Percentiles rank a stretch among this genome's conserved stretches.
phyloP scores from a whole-genome alignment of 2,888 invertebrate species.

The Agrotis ipsilon region DNA sequence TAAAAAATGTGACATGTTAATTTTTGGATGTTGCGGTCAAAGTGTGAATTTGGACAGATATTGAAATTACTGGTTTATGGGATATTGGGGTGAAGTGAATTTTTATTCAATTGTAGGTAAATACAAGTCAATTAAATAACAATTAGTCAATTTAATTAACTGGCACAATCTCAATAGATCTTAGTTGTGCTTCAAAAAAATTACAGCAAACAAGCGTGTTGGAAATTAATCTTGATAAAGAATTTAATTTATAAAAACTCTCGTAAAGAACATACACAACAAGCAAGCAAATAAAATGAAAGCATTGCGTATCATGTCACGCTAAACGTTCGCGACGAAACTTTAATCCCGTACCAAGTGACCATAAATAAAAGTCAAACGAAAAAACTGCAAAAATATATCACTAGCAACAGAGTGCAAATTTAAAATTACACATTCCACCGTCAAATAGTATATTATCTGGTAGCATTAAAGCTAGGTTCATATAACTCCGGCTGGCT shows the following conservation, averaged over 20 bases:
- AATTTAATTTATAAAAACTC: constrained; percentile 31
- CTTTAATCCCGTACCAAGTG: constrained; percentile 53
- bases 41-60: constrained; percentile 27
- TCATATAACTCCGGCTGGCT: constrained; percentile 70
- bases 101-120: not conserved
- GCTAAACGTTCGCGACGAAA: constrained; percentile 43
- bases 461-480: constrained; percentile 66
- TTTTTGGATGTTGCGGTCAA: constrained; percentile 55
- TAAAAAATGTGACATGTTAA: constrained; percentile 68
- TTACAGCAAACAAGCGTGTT: not conserved
- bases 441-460: constrained; percentile 68
- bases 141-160: not conserved
- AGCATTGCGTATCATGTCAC: constrained; percentile 49
- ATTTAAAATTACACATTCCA: constrained; percentile 65
- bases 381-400: constrained; percentile 59
- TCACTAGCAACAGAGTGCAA: constrained; percentile 66
- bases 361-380: constrained; percentile 45
- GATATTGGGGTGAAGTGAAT: not conserved
- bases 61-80: not conserved
- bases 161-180: not conserved
- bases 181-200: constrained; percentile 6
- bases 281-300: constrained; percentile 39
- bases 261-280: constrained; percentile 6
- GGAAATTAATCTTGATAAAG: constrained; percentile 25
- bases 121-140: not conserved